Conservation (phyloP, 64 coral and sea anemone species). For the Hydrozoanthus tunicans region DNA sequence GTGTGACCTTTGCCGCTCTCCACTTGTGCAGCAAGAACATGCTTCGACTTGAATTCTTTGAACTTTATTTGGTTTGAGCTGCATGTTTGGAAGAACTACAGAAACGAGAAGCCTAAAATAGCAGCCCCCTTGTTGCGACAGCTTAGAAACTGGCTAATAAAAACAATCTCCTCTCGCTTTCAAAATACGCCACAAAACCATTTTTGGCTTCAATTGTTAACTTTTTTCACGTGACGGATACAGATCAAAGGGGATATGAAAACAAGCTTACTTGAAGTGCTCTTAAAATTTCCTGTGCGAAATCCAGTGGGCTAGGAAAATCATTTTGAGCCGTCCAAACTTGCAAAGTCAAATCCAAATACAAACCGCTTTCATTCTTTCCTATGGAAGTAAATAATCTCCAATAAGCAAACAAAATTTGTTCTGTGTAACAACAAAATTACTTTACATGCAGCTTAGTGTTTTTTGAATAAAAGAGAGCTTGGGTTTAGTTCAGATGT, state of each 20-base stretch:
- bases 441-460: conserved; percentile 72
- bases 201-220: conserved; percentile 32
- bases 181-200: conserved; percentile 3
- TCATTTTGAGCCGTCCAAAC: not conserved
- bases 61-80: conserved; percentile 25
- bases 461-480: conserved; percentile 49
- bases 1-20: conserved; percentile 35
- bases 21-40: not conserved
- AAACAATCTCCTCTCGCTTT: conserved; percentile 15
- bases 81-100: conserved; percentile 26
- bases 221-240: conserved; percentile 44
- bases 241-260: conserved; percentile 22
- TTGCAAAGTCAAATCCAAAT: conserved; percentile 12
- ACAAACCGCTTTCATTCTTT: conserved; percentile 29
- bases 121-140: not conserved
- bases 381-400: conserved; percentile 35
- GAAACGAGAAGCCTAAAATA: not conserved
- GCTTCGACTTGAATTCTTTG: conserved; percentile 12
- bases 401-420: conserved; percentile 61
- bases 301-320: not conserved
- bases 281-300: not conserved
- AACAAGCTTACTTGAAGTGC: not conserved
- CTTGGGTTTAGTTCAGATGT: conserved; percentile 1
- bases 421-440: conserved; percentile 88
- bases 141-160: conserved; percentile 17